phyloP scores from a whole-genome alignment of 2,888 invertebrate genomes.

The Cylloceria caligata region DNA sequence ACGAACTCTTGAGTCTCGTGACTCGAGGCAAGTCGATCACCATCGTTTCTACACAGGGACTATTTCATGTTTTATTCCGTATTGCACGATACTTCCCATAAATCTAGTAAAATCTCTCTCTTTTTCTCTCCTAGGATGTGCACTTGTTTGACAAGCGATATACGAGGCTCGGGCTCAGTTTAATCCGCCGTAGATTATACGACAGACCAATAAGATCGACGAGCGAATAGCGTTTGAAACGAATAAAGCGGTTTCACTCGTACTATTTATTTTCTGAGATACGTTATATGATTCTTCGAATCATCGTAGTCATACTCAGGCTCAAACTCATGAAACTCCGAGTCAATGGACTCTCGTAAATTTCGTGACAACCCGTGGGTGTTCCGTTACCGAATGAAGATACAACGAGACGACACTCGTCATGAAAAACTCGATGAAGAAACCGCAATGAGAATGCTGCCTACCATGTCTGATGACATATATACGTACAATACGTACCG shows the following conservation, averaged over 20 bases:
- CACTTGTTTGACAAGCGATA: constrained; percentile 1
- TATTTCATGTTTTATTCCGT: constrained; percentile 16
- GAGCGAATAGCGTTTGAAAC: neutral
- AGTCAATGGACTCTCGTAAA: constrained; percentile 46
- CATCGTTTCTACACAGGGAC: constrained; percentile 8
- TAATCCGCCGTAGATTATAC: neutral
- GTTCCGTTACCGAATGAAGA: constrained; percentile 16
- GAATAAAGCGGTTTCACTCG: neutral
- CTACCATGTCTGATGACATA: neutral
- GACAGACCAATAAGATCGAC: neutral
- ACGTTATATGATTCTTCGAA: neutral
- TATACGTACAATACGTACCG: constrained; percentile 7
- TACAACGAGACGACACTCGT: constrained; percentile 11
- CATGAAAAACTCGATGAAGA: constrained; percentile 10
- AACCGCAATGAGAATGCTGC: neutral
- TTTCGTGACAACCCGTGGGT: constrained; percentile 26
- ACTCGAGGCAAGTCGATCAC: constrained; percentile 39
- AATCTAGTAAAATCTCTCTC: neutral
- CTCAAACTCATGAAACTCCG: neutral
- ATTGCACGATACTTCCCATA: neutral
- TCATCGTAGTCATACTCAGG: neutral
- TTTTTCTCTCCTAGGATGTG: neutral
- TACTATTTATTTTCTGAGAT: neutral
- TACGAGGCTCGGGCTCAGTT: neutral
- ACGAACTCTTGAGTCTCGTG: constrained; percentile 20